Percentiles rank a stretch among this genome's conserved stretches.
Conservation (phyloP, 1,140 invertebrate species). For the Leptinotarsa texana region DNA sequence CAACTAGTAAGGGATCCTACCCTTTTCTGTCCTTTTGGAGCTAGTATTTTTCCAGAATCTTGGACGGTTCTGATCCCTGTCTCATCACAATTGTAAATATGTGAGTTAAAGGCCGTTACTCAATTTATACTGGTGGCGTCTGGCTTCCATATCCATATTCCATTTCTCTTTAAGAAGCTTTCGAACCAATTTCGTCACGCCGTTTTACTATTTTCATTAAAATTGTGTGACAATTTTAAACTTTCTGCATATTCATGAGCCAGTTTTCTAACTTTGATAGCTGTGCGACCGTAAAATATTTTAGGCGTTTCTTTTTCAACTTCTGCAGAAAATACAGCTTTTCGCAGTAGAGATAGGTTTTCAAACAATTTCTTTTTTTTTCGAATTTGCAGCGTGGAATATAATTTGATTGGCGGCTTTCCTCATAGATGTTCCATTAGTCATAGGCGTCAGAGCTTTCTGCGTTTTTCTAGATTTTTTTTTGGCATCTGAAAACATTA, state of each 20-base stretch:
- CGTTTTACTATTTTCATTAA: neutral
- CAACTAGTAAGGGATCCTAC: conserved; percentile 49
- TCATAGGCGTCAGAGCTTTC: too few relatives aligned
- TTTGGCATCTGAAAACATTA: too few relatives aligned
- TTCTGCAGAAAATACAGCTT: too few relatives aligned
- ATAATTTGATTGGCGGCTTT: too few relatives aligned
- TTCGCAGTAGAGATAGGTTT: too few relatives aligned
- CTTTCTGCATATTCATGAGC: neutral
- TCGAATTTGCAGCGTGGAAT: too few relatives aligned
- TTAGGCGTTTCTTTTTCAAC: too few relatives aligned
- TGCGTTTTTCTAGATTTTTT: too few relatives aligned
- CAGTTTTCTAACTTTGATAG: neutral
- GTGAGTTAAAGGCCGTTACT: neutral
- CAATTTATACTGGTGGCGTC: neutral
- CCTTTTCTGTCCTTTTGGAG: conserved; percentile 52
- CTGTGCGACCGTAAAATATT: neutral
- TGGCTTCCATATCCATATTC: neutral
- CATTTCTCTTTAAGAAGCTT: neutral
- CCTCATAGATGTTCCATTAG: too few relatives aligned
- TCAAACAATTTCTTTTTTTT: too few relatives aligned
- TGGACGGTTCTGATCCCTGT: conserved; percentile 17
- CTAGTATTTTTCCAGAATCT: conserved; percentile 54
- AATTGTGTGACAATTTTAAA: neutral
- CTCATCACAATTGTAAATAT: neutral
- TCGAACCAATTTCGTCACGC: neutral